Evolutionary conservation across 2,113 vertebrate genomes (phyloP), one percentile per base, ranked within the genome.

Genomic region (Limanda limanda): DNA sequence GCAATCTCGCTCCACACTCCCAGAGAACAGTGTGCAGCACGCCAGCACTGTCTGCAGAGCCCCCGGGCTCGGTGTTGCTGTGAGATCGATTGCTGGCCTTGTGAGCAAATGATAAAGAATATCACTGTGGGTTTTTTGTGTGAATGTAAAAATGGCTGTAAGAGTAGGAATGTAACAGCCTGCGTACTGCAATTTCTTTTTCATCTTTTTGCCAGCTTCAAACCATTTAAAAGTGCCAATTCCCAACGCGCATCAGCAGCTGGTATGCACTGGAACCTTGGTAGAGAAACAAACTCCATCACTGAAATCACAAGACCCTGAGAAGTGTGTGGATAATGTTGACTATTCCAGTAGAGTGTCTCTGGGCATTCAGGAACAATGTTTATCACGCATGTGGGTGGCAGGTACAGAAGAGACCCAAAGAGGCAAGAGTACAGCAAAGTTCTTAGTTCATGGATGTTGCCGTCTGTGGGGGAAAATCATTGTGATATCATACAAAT

Each of bases 231-330:
- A 57, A 25, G 27, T 11, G 27, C 58, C 6, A 37, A 31, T 13
- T 76, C 25, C 56, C 24, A 37, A 25, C 8, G 4, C n/a, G 27
- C 45, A 60, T n/a, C 18, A 24, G 40, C 52, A 25, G 52, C 31
- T 20, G 48, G 63, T 21, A 5, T 5, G 10, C 23, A 61, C 54
- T 45, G 14, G 48, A 60, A 47, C 35, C 31, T 47, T 55, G 65
- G 11, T 40, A 37, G 14, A 55, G 55, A 65, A 73, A 66, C 62
- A 45, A 67, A 71, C 66, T 71, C 68, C 37, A 37, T 79, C 45
- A 60, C 15, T 59, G 69, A 61, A 47, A 76, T 68, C 51, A 68
- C 27, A 14, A 70, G 40, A 71, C 76, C 72, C 69, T 74, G 68
- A 62, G 31, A 76, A 25, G 45, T 17, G 8, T 48, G 12, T 31